Conservation (phyloP, 2,797 vertebrate species). For the Urophycis tenuis region DNA sequence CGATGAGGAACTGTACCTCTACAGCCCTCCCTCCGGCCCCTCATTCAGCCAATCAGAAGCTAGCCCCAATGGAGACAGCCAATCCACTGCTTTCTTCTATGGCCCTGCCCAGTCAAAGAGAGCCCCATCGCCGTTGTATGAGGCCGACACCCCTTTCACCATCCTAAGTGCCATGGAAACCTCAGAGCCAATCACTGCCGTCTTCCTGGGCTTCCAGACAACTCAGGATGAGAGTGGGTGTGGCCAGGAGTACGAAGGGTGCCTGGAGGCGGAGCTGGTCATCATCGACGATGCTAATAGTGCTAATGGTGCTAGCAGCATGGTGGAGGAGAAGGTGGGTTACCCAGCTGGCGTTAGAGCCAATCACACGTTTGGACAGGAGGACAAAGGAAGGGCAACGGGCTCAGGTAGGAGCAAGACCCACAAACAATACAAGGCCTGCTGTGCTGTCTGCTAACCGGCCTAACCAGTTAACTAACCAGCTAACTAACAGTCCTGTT, state of each 20-base stretch:
- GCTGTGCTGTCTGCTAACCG: slow-evolving; percentile 65
- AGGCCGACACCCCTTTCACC: slow-evolving; percentile 65
- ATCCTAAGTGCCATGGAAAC: slow-evolving; percentile 71
- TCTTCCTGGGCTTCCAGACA: slow-evolving; percentile 87
- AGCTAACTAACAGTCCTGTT: slow-evolving; percentile 59
- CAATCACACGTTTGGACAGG: slow-evolving; percentile 28
- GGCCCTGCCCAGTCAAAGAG: slow-evolving; percentile 37
- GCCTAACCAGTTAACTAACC: slow-evolving; percentile 3
- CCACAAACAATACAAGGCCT: slow-evolving; percentile 58
- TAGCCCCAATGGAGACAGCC: slow-evolving; percentile 35
- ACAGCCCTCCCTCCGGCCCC: slow-evolving; percentile 36
- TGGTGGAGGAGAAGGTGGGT: slow-evolving; percentile 40
- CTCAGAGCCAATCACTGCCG: slow-evolving; percentile 80
- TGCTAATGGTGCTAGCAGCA: slow-evolving; percentile 21
- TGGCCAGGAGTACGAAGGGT: slow-evolving; percentile 68
- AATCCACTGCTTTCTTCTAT: slow-evolving; percentile 19
- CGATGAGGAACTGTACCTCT: slow-evolving; percentile 28
- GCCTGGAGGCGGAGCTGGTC: slow-evolving; percentile 80
- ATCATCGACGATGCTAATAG: slow-evolving; percentile 70
- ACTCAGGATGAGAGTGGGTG: slow-evolving; percentile 58
- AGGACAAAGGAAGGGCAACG: slow-evolving; percentile 38
- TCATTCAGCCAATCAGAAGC: not conserved
- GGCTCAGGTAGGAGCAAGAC: slow-evolving; percentile 71
- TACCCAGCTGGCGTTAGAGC: slow-evolving; percentile 34
- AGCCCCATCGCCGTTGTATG: slow-evolving; percentile 40